phyloP scores from a whole-genome alignment of 1,140 invertebrate species.

The Drosophila truncata region DNA sequence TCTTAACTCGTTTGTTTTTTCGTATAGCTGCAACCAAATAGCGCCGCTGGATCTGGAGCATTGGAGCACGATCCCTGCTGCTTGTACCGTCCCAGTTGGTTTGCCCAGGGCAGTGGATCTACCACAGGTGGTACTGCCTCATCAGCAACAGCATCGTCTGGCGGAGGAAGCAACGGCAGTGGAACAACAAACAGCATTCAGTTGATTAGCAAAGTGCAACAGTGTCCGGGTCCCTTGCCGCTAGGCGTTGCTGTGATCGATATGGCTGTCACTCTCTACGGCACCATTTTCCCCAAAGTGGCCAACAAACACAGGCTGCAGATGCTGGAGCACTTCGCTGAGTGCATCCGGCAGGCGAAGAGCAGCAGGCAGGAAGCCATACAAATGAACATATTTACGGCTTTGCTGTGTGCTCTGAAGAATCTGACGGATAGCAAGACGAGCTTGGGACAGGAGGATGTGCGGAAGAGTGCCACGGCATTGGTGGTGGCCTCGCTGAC shows the following conservation, averaged over 20 bases:
- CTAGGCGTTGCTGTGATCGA: conserved; percentile 99
- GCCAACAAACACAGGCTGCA: conserved; percentile 98
- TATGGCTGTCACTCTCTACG: conserved; percentile 96
- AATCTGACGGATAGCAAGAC: conserved; percentile 95
- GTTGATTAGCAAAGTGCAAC: conserved; percentile 79
- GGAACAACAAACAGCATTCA: conserved; percentile 74
- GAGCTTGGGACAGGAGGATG: conserved; percentile 94
- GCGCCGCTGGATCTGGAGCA: conserved; percentile 97
- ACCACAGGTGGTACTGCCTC: conserved; percentile 57
- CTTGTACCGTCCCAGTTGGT: conserved; percentile 89
- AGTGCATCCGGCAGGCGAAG: conserved; percentile 97
- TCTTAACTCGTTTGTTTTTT: not conserved
- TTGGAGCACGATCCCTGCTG: conserved; percentile 98
- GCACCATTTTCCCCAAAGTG: conserved; percentile 96
- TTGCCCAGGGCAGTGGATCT: conserved; percentile 85
- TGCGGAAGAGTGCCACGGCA: conserved; percentile 93
- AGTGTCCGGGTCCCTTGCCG: conserved; percentile 92
- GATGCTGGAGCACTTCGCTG: conserved; percentile 98
- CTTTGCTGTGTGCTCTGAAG: conserved; percentile 95
- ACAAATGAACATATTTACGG: conserved; percentile 98
- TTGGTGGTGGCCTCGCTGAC: conserved; percentile 93
- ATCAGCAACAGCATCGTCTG: conserved; percentile 7
- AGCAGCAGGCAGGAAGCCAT: conserved; percentile 96
- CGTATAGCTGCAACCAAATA: conserved; percentile 94
- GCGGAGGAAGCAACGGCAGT: conserved; percentile 5